Percentiles rank a stretch among this genome's conserved stretches.
These are phyloP conservation scores for Manis crassicaudata DNA, from an alignment of 2,797 vertebrate species.

Conservation along the genomic window DNA sequence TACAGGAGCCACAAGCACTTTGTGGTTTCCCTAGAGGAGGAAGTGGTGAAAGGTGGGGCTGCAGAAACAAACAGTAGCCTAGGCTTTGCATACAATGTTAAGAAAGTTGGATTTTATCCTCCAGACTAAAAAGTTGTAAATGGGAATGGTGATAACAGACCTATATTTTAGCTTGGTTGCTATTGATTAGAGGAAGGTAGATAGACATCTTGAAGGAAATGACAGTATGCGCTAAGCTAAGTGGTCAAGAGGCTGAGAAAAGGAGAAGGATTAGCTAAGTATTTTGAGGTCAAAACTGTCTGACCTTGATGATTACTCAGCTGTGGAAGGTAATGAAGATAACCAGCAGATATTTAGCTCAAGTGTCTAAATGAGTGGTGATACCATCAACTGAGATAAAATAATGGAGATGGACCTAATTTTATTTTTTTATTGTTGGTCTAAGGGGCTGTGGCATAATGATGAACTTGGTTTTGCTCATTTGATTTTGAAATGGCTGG, in stretches of 20 bases:
- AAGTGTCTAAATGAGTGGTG: not conserved
- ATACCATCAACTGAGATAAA: not conserved
- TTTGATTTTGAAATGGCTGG: not conserved
- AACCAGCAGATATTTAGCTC: not conserved
- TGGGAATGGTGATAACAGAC: not conserved
- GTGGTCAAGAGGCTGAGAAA: not conserved
- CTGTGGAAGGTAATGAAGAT: not conserved
- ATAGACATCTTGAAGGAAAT: not conserved
- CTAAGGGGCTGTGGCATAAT: too few species aligned
- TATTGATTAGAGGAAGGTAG: not conserved
- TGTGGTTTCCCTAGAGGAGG: slow-evolving; percentile 15
- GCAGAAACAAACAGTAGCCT: not conserved
- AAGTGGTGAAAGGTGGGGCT: slow-evolving; percentile 30
- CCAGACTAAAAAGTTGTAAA: not conserved
- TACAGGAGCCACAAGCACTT: not conserved
- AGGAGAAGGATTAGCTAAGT: not conserved
- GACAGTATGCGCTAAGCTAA: not conserved
- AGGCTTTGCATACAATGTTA: not conserved
- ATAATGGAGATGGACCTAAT: not conserved
- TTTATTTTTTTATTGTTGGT: not conserved
- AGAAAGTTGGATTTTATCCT: not conserved
- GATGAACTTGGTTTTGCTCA: not conserved
- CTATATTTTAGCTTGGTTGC: not conserved
- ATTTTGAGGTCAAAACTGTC: not conserved
- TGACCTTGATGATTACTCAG: not conserved